These are phyloP conservation scores for Zingel zingel DNA, from an alignment of 2,113 vertebrate species.

Conservation along the genomic window DNA sequence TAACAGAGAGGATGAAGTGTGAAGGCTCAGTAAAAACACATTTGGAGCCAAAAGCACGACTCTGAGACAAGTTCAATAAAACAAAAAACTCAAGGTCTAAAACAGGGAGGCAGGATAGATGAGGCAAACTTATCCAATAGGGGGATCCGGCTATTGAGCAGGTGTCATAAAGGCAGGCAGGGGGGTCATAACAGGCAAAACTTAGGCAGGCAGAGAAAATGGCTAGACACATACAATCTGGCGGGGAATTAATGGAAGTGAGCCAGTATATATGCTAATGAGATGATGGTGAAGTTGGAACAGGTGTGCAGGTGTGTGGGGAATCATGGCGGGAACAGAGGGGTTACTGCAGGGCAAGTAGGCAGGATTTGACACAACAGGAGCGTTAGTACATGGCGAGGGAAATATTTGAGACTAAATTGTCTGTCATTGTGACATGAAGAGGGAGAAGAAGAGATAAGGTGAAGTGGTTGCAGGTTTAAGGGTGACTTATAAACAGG, in stretches of 20 bases:
- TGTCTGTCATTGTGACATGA: neutral
- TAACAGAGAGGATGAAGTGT: slow-evolving; percentile 19
- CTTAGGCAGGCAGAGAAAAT: neutral
- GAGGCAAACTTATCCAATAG: neutral
- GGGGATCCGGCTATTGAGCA: neutral
- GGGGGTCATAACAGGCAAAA: neutral
- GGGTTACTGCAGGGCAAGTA: neutral
- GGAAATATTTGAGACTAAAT: neutral
- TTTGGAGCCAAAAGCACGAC: neutral
- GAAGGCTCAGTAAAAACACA: neutral
- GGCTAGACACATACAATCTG: neutral
- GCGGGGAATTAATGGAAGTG: neutral
- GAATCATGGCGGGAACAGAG: neutral
- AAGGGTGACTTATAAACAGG: slow-evolving; percentile 61
- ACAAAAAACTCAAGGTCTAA: neutral
- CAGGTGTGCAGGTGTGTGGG: neutral
- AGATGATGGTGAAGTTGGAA: neutral
- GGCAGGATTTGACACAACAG: neutral
- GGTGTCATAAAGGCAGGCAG: neutral
- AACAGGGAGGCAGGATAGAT: neutral
- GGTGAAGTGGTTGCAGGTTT: slow-evolving; percentile 56
- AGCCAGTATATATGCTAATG: no score
- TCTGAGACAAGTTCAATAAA: neutral
- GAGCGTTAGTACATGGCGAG: neutral
- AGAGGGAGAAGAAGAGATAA: slow-evolving; percentile 40